Percentiles rank a stretch among this genome's conserved stretches.
These are phyloP conservation scores for Macrotus californicus DNA, from an alignment of 2,113 vertebrate genomes.

Conservation along the genomic window DNA sequence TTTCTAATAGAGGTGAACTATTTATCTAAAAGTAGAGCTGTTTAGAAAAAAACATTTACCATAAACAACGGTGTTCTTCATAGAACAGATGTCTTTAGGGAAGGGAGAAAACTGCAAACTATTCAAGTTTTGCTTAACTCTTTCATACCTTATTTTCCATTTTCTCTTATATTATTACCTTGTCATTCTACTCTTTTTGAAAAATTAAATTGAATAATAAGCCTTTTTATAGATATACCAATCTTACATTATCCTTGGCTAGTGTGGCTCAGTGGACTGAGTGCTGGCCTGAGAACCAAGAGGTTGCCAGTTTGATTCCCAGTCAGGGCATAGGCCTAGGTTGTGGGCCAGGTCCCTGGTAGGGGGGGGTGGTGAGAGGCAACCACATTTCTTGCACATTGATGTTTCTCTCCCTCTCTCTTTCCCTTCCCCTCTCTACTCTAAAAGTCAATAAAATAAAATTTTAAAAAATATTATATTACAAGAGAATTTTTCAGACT, in stretches of 20 bases:
- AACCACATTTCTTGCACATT: no score
- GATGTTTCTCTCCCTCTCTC: no score
- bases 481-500: neutral
- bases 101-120: neutral
- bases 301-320: no score
- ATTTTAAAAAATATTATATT: neutral
- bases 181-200: neutral
- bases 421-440: no score
- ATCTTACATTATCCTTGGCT: neutral
- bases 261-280: no score
- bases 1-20: neutral
- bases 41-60: neutral
- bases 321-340: no score
- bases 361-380: no score
- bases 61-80: constrained; percentile 13
- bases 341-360: no score
- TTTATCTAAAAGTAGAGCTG: neutral
- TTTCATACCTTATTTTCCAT: neutral
- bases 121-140: neutral
- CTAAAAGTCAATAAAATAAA: no score
- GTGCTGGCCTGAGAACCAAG: no score
- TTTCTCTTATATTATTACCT: neutral
- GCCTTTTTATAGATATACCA: constrained; percentile 30
- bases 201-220: constrained; percentile 27
- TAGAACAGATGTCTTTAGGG: neutral